Conservation (phyloP, 2,888 invertebrate genomes). For the Ormyrus labotus region DNA sequence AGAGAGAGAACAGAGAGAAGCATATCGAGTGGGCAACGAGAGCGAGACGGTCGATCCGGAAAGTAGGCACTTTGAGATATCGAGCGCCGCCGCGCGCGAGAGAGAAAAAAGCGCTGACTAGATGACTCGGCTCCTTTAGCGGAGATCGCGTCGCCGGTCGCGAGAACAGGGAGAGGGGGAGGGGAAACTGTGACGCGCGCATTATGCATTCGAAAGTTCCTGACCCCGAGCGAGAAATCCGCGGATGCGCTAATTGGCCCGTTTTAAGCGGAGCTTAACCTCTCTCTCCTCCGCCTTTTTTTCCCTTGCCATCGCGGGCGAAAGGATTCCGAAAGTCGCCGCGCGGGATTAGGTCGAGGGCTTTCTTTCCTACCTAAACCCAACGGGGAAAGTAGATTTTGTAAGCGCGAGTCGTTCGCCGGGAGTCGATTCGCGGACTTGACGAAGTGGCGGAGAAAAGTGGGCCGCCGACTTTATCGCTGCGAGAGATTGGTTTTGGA, state of each 20-base stretch:
- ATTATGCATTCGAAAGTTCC: slow-evolving; percentile 50
- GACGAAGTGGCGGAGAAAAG: too few species aligned
- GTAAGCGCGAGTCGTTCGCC: neutral
- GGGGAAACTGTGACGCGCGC: slow-evolving; percentile 30
- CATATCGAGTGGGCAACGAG: slow-evolving; percentile 38
- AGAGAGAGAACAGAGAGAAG: slow-evolving; percentile 8
- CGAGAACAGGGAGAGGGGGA: neutral
- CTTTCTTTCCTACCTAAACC: neutral
- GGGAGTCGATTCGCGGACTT: too few species aligned
- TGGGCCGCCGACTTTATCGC: too few species aligned
- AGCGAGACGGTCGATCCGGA: slow-evolving; percentile 61
- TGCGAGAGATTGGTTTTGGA: too few species aligned
- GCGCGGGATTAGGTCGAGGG: neutral
- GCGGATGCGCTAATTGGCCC: slow-evolving; percentile 49
- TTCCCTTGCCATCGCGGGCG: neutral
- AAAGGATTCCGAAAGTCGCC: neutral
- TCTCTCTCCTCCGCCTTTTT: neutral
- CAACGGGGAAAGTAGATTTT: slow-evolving; percentile 1
- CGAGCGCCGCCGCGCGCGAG: slow-evolving; percentile 60
- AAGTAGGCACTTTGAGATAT: slow-evolving; percentile 73
- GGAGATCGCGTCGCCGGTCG: slow-evolving; percentile 1
- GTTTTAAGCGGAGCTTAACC: slow-evolving; percentile 30
- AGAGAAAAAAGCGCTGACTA: neutral
- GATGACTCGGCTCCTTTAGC: neutral
- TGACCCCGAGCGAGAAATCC: neutral